These are phyloP conservation scores for Pithys albifrons DNA, from an alignment of 2,113 vertebrate genomes.

Conservation along the genomic window DNA sequence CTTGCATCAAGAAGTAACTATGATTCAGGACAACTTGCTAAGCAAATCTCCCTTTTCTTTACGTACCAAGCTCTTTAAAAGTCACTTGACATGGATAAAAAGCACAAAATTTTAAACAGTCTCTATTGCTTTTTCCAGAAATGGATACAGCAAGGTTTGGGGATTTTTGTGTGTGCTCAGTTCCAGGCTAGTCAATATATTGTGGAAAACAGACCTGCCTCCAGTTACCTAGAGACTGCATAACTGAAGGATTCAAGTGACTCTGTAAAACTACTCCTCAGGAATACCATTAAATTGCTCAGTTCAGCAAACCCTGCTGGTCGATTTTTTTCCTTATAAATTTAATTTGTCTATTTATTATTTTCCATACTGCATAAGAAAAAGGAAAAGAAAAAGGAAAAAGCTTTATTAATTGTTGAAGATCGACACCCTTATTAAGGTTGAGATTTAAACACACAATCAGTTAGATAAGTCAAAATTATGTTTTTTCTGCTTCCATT, in stretches of 20 bases:
- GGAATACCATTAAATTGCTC: neutral
- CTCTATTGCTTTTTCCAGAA: slow-evolving; percentile 10
- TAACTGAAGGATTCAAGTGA: slow-evolving; percentile 10
- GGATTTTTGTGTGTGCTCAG: neutral
- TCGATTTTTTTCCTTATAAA: neutral
- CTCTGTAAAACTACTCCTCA: slow-evolving; percentile 2
- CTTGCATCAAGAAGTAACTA: neutral
- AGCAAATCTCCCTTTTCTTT: neutral
- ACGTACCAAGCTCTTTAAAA: neutral
- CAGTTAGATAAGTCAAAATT: neutral
- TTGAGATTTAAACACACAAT: slow-evolving; percentile 8
- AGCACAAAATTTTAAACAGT: neutral
- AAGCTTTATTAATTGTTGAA: neutral
- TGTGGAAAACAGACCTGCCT: slow-evolving; percentile 45
- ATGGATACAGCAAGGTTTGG: neutral
- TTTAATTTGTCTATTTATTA: neutral
- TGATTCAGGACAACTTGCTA: neutral
- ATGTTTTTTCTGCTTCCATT: neutral
- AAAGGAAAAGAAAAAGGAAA: neutral
- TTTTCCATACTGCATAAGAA: neutral
- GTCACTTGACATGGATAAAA: neutral
- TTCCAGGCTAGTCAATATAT: slow-evolving; percentile 33
- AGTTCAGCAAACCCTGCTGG: neutral
- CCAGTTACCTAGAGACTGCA: neutral
- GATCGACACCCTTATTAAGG: neutral